Conservation (phyloP, 2,888 invertebrate species). For the Clistopyga incitator region DNA sequence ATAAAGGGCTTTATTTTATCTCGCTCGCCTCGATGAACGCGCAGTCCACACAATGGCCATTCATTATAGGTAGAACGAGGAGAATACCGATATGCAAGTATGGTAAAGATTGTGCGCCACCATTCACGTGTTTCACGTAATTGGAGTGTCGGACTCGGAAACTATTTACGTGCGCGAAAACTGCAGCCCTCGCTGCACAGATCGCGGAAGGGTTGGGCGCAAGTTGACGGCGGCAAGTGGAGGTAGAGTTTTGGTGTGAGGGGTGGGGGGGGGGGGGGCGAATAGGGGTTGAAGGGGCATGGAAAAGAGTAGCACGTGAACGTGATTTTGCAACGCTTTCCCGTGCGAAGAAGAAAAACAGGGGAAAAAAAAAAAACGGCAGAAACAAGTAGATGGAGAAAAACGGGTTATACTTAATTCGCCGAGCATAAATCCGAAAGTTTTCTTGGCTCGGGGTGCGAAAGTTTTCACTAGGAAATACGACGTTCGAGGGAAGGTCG, state of each 20-base stretch:
- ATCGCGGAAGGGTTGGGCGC: slow-evolving; percentile 4
- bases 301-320: slow-evolving; percentile 31
- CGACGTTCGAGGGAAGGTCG: slow-evolving; percentile 73
- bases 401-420: slow-evolving; percentile 74
- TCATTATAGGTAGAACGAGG: neutral
- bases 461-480: slow-evolving; percentile 83
- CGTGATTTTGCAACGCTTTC: slow-evolving; percentile 45
- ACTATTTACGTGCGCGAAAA: slow-evolving; percentile 50
- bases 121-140: slow-evolving; percentile 50
- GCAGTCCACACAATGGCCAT: neutral
- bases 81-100: slow-evolving; percentile 4
- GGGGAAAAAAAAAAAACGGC: slow-evolving; percentile 26
- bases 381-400: slow-evolving; percentile 60
- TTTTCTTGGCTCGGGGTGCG: slow-evolving; percentile 79
- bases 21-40: neutral
- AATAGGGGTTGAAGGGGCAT: slow-evolving; percentile 27
- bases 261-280: neutral
- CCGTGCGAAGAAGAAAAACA: slow-evolving; percentile 4
- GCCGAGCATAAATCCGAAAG: slow-evolving; percentile 73
- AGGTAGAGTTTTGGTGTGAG: neutral
- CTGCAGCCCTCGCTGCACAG: slow-evolving; percentile 2
- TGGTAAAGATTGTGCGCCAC: neutral
- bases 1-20: neutral
- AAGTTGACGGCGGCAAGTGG: slow-evolving; percentile 21
- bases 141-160: slow-evolving; percentile 50